phyloP scores from a whole-genome alignment of 2,113 vertebrate species.

The Melanerpes formicivorus region DNA sequence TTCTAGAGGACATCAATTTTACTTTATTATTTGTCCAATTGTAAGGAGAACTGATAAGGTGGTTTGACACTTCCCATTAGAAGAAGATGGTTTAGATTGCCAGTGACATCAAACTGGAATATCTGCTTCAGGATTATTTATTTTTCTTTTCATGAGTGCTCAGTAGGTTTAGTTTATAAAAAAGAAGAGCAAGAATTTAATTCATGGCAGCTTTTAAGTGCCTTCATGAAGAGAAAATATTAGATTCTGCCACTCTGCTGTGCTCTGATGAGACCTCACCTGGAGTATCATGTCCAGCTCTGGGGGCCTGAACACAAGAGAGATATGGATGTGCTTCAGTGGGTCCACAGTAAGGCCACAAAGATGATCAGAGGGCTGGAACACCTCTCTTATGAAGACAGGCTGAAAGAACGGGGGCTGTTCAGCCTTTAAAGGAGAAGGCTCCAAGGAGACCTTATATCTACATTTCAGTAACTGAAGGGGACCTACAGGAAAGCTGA shows the following conservation, averaged over 20 bases:
- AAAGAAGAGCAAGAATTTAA: neutral
- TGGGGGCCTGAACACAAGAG: no score
- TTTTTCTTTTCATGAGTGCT: neutral
- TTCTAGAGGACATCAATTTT: neutral
- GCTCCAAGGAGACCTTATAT: neutral
- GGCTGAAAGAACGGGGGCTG: neutral
- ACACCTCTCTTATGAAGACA: neutral
- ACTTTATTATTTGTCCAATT: neutral
- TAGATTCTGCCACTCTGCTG: no score
- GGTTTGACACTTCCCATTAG: neutral
- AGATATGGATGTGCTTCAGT: no score
- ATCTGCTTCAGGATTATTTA: neutral
- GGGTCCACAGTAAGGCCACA: neutral
- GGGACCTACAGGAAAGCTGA: no score
- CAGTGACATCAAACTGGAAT: neutral
- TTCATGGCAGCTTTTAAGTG: fast-evolving
- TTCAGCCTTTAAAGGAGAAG: neutral
- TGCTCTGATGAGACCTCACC: no score
- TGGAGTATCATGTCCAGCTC: no score
- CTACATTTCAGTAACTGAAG: neutral
- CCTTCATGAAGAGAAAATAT: neutral
- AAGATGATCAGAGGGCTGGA: neutral
- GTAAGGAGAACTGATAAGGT: neutral
- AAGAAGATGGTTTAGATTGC: neutral
- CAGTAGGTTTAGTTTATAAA: neutral